phyloP scores from a whole-genome alignment of 2,888 invertebrate genomes.

The Dromius quadrimaculatus region DNA sequence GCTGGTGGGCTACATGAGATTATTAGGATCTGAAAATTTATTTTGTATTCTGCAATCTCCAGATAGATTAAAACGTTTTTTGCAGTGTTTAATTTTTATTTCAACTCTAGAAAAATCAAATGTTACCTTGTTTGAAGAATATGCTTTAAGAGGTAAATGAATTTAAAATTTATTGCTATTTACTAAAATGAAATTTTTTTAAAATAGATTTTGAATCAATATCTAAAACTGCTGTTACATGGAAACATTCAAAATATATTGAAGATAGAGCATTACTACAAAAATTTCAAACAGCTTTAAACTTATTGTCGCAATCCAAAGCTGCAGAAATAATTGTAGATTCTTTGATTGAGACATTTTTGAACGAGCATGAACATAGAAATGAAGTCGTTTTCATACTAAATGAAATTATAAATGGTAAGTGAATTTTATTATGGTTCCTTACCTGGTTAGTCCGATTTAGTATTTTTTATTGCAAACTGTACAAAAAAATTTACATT shows the following conservation, averaged over 20 bases:
- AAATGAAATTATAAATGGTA: slow-evolving; percentile 71
- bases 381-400: slow-evolving; percentile 75
- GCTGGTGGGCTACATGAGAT: slow-evolving; percentile 75
- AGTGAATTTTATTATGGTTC: slow-evolving; percentile 47
- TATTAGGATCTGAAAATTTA: slow-evolving; percentile 72
- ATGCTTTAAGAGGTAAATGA: slow-evolving; percentile 63
- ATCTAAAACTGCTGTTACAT: slow-evolving; percentile 67
- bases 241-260: slow-evolving; percentile 76
- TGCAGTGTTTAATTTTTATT: slow-evolving; percentile 70
- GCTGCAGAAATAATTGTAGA: slow-evolving; percentile 73
- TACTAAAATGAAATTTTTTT: slow-evolving; percentile 1
- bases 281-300: slow-evolving; percentile 71
- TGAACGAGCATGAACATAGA: slow-evolving; percentile 67
- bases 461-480: too few species aligned
- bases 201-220: slow-evolving; percentile 64
- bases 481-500: too few species aligned
- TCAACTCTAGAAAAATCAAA: slow-evolving; percentile 68
- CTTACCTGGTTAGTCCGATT: too few species aligned
- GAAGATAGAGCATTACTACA: slow-evolving; percentile 66
- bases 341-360: slow-evolving; percentile 72
- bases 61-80: slow-evolving; percentile 71
- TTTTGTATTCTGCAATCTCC: slow-evolving; percentile 70
- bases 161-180: slow-evolving; percentile 34
- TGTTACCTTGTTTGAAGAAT: slow-evolving; percentile 70
- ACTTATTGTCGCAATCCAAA: slow-evolving; percentile 70